Evolutionary conservation across 2,113 vertebrate species (phyloP).

Genomic region (Pampusana beccarii): DNA sequence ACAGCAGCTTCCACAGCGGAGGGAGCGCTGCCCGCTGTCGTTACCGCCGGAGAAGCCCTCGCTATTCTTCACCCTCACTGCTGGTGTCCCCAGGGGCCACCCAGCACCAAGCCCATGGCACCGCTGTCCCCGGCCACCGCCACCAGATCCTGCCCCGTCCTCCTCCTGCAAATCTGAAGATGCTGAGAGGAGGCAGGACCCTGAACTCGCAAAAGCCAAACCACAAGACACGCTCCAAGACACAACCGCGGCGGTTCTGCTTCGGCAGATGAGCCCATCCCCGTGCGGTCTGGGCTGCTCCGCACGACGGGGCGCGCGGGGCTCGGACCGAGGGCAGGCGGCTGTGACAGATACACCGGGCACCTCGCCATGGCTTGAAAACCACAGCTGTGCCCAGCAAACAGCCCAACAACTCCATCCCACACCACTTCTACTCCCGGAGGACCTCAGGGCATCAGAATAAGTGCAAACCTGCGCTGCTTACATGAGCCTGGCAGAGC

Average conservation of each 20-base stretch:
- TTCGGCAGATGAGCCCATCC: neutral
- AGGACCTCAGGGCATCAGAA: neutral
- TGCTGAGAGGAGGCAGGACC: neutral
- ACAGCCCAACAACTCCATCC: neutral
- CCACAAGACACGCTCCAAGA: accelerated
- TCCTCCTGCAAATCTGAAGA: neutral
- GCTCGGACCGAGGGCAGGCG: accelerated
- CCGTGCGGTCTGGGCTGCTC: neutral
- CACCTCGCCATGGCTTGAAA: accelerated
- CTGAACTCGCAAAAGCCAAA: accelerated
- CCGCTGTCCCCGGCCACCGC: neutral
- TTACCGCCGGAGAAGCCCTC: neutral
- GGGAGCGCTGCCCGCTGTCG: constrained; percentile 51
- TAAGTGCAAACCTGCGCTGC: neutral
- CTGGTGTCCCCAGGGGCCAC: neutral
- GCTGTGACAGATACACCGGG: accelerated
- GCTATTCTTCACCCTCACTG: constrained; percentile 39
- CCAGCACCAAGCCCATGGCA: accelerated
- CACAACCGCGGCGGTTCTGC: accelerated
- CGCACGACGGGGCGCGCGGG: accelerated
- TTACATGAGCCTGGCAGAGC: neutral
- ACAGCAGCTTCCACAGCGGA: neutral
- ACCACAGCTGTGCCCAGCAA: neutral
- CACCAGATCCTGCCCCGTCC: neutral
- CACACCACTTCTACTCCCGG: accelerated